phyloP scores from a whole-genome alignment of 2,113 vertebrate species.

The Microcebus ravelobensis region DNA sequence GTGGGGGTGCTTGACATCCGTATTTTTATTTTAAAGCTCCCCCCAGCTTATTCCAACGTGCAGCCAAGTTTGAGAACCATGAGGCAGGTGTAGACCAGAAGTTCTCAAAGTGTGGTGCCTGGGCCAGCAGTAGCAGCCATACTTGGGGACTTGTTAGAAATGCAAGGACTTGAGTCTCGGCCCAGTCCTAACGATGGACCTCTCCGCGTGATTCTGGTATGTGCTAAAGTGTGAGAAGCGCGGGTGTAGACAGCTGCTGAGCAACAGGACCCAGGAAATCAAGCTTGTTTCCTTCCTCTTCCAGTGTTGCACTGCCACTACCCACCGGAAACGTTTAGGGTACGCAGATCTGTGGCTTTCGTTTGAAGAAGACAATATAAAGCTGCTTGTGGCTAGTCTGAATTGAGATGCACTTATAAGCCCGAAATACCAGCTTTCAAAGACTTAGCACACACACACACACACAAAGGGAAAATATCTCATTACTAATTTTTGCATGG shows the following conservation, averaged over 20 bases:
- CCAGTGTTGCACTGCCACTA: neutral
- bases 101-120: neutral
- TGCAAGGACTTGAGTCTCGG: neutral
- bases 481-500: neutral
- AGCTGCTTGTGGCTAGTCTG: neutral
- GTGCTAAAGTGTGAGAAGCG: neutral
- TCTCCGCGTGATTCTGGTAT: neutral
- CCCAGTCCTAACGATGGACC: neutral
- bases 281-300: slow-evolving; percentile 22
- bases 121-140: neutral
- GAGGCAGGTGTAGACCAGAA: neutral
- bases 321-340: neutral
- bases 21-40: neutral
- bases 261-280: slow-evolving; percentile 20
- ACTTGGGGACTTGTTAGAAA: neutral
- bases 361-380: neutral
- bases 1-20: neutral
- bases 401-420: neutral
- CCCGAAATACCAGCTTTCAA: neutral
- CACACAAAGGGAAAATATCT: neutral
- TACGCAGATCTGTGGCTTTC: neutral
- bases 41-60: neutral
- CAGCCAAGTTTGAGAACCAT: neutral
- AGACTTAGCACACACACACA: neutral
- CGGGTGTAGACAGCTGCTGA: neutral